Evolutionary conservation across 2,797 vertebrate genomes (phyloP).

Genomic region (Acomys russatus): DNA sequence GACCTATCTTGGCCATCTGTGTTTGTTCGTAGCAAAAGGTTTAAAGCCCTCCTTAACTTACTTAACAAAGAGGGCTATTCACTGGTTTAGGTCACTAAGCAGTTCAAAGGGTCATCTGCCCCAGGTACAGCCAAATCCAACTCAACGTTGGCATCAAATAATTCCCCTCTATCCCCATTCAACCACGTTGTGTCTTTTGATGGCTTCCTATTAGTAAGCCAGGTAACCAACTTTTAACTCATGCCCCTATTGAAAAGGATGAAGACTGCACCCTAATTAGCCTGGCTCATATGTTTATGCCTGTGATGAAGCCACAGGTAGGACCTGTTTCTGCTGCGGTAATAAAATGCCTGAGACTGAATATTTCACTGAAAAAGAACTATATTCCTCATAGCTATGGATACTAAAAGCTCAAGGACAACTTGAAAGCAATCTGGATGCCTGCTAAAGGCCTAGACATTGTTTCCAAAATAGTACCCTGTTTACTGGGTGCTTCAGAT

Average conservation of each 20-base stretch:
- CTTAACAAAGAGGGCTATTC: conserved; percentile 20
- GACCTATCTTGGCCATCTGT: background rate
- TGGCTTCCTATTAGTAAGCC: background rate
- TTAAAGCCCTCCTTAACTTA: background rate
- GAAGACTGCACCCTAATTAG: background rate
- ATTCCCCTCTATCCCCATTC: background rate
- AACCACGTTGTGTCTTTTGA: background rate
- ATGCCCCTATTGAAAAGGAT: background rate
- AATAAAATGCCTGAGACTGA: background rate
- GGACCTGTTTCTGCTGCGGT: background rate
- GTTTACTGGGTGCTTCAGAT: background rate
- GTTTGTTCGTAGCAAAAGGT: conserved; percentile 25
- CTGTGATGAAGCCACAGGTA: background rate
- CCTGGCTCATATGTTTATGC: background rate
- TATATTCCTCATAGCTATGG: background rate
- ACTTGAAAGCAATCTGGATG: background rate
- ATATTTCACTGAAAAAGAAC: background rate
- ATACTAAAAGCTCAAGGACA: background rate
- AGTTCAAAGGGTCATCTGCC: background rate
- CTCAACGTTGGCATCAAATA: background rate
- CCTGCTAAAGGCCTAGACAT: background rate
- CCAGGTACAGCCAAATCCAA: background rate
- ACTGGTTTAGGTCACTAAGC: background rate
- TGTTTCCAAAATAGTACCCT: background rate
- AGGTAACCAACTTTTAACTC: background rate